A percentile compares a stretch with the other conserved stretches of the same genome.
phyloP scores from a whole-genome alignment of 30 jellyfish, hydroid and myxozoan species.

The Nemopilema nomurai region DNA sequence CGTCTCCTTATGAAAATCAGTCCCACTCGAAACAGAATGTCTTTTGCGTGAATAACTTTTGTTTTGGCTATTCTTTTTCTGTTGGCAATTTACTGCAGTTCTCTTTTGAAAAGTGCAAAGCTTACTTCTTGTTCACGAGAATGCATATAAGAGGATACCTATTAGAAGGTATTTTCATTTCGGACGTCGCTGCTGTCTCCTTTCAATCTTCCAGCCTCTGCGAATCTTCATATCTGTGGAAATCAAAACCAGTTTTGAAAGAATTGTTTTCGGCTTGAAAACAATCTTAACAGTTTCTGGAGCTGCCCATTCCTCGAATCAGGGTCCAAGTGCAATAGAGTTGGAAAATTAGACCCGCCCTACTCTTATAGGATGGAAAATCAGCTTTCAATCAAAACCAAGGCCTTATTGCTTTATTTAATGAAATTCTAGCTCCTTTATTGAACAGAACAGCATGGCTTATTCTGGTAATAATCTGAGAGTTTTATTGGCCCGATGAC shows the following conservation, averaged over 20 bases:
- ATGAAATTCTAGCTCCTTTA: slow-evolving; percentile 14
- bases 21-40: too few relatives aligned
- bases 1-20: too few relatives aligned
- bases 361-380: background rate
- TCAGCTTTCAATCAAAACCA: slow-evolving; percentile 7
- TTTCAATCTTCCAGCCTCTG: too few relatives aligned
- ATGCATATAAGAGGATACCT: too few relatives aligned
- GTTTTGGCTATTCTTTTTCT: too few relatives aligned
- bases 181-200: background rate
- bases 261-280: background rate
- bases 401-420: background rate
- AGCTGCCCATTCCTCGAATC: background rate
- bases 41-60: too few relatives aligned
- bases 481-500: background rate
- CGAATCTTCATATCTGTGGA: too few relatives aligned
- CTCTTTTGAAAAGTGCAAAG: too few relatives aligned
- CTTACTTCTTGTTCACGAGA: too few relatives aligned
- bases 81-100: too few relatives aligned
- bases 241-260: background rate
- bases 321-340: background rate
- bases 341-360: background rate
- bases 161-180: too few relatives aligned
- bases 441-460: slow-evolving; percentile 8
- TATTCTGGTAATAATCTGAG: background rate
- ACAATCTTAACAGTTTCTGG: background rate